These are phyloP conservation scores for Panagrolaimus sp. DNA, from an alignment of 1,140 invertebrate species.

Conservation along the genomic window DNA sequence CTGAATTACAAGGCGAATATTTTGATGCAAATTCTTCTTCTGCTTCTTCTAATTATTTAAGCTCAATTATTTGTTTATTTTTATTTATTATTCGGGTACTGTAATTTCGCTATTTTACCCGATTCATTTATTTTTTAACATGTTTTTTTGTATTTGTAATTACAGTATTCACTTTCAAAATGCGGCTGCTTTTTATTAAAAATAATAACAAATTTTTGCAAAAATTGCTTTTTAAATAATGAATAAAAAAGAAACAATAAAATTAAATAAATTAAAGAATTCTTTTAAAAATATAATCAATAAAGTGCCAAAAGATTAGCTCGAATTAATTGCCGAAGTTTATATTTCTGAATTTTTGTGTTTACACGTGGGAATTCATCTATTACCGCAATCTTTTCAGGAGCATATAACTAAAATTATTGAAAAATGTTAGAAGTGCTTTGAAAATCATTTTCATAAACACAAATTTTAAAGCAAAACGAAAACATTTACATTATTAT, in stretches of 20 bases:
- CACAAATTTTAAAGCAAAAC: neutral
- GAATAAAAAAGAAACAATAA: too few relatives aligned
- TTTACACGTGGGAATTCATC: constrained; percentile 55
- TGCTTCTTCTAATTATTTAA: neutral
- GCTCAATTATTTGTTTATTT: neutral
- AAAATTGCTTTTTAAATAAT: too few relatives aligned
- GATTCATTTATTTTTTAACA: too few relatives aligned
- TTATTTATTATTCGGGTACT: neutral
- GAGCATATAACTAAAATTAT: constrained; percentile 39
- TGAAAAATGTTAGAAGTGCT: neutral
- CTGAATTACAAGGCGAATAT: neutral
- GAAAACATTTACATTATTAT: constrained; percentile 35
- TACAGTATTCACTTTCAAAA: too few relatives aligned
- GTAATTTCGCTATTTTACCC: too few relatives aligned
- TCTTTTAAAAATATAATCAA: neutral
- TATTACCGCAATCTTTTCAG: constrained; percentile 50
- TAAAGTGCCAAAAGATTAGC: constrained; percentile 23
- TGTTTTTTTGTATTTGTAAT: too few relatives aligned
- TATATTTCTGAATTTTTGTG: constrained; percentile 51
- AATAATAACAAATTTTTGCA: too few relatives aligned
- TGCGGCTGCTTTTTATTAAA: too few relatives aligned
- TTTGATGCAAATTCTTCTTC: neutral
- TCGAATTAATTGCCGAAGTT: constrained; percentile 42
- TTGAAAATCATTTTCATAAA: neutral
- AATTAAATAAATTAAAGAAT: too few relatives aligned